Evolutionary conservation across 1,140 invertebrate genomes (phyloP), one percentile per base, ranked within the genome.

Genomic region (Camponotus floridanus): DNA sequence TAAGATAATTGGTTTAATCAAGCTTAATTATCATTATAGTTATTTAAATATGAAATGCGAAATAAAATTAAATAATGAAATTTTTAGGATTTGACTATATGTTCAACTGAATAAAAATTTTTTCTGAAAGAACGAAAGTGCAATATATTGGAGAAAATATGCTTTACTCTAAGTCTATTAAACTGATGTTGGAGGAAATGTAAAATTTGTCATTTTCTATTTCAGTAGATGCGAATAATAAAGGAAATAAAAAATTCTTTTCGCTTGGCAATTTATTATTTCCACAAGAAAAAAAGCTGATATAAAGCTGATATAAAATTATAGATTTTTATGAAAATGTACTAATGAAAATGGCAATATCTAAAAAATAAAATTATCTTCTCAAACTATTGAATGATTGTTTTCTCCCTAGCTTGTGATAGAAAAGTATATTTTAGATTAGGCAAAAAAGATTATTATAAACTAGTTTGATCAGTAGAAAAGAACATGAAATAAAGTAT

Each of bases 271-370:
- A 51, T 88, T n/a, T 36, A 78, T 48, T 90, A 86, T 81, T 87
- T 88, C 48, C 45, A 86, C 39, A 59, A 61, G 55, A 76, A 55
- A 76, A 15, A 83, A 42, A 92, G 92, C 68, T 95, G 88, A 26
- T 26, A 26, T 26, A 26, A 26, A 26, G 26, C 0, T 61, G 94
- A 92, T 71, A 88, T 87, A 76, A 73, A 51, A 62, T 91, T 9
- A 31, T 92, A 31, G 88, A 91, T 86, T 90, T 91, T 85, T 90
- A 61, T 9, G n/a, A 61, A 61, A 8, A 61, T 61, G 0, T 26
- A 26, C 21, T 31, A 8, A 61, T 31, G 9, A 61, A 61, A 61
- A 31, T 11, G 31, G 59, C 59, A 4, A 61, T 61, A 61, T 26
- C 59, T 26, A 31, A 61, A 9, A 31, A 61, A 61, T 61, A 61